Evolutionary conservation across 2,113 vertebrate genomes (phyloP), one percentile per base, ranked within the genome.

Genomic region (Leptobrachium ailaonicum): DNA sequence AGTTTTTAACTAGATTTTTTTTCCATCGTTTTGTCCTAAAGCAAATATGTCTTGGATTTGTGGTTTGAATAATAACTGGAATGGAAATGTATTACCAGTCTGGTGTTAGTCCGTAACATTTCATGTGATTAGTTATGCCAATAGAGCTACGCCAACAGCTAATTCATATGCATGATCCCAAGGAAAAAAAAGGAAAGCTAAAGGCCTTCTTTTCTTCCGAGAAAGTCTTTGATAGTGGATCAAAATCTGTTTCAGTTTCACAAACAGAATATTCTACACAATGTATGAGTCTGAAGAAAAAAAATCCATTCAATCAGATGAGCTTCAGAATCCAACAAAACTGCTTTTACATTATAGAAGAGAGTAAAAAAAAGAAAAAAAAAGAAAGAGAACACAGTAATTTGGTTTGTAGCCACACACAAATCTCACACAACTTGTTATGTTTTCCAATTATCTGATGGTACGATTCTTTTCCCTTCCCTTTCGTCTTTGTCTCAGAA

Each of bases 1-100:
- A 83, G 87, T 87, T 82, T 80, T 68, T 83, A 41, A 76, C 2
- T 76, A 76, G 32, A 82, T 82, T 70, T 9, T 83, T 66, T 9
- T 86, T 78, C 66, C 76, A 54, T 72, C 58, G 69, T 73, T 77
- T 86, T 83, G 74, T 40, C 1, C 42, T n/a, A 53, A 74, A 76
- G 54, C 74, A 71, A 67, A 76, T 71, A 1, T 72, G 14, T 83
- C 75, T 79, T 82, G 62, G 62, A 41, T 64, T 73, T 62, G 14
- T 45, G 12, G n/a, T 73, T 75, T 40, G 71, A 47, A 64, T 60
- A 54, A 66, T 64, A 44, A 41, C 20, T 41, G 80, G 56, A 82
- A 42, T 54, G 71, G n/a, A 67, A 71, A 66, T 66, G 45, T 66
- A 69, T 70, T 62, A 45, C 66, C 8, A 54, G 9, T 5, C 47